Base-by-base conservation (phyloP, 2,888 invertebrate genomes). In the Trissolcus japonicus region DNA sequence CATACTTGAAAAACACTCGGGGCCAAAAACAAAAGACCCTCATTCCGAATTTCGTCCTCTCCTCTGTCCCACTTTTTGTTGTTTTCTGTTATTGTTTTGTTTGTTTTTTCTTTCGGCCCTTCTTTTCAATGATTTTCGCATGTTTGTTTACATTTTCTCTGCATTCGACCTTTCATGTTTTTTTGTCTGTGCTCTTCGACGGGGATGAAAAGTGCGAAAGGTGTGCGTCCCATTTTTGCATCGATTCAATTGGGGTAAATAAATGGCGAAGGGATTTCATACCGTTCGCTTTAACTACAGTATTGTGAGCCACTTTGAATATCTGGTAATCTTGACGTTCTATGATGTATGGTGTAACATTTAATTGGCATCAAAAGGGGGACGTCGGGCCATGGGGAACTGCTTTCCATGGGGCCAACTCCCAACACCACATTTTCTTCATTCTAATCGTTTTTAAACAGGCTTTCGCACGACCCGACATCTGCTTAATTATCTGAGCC, bases 341-440 rank as follows among this genome's bases (percentile, higher is more conserved):
- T 56, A 65, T 76, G 75, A 76, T 76, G 75, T 69, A 76, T 76
- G 75, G 69, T 65, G 69, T 76, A 68, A 76, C 76, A 63, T 69
- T 76, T 76, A 76, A 76, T 76, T 76, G 76, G 69, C 76, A 76
- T 76, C 65, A 61, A 40, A 59, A 60, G 46, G 43, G 75, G 69
- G 56, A 41, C 14, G 54, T 1, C 7, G 21, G 7, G 51, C 11
- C 7, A n/a, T 13, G 35, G 60, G 75, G 75, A 41, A 40, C 55
- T 29, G 9, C 35, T 50, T 56, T 65, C 16, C 50, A 51, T 60
- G 54, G 76, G 69, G 71, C 21, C 59, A 56, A 65, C 75, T 65
- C n/a, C 63, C 63, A 50, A 53, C 63, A 29, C 61, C 62, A 54
- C 76, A 71, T 71, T 76, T 76, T 66, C 56, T 66, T 67, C 66